These are phyloP conservation scores for Lagopus leucura DNA, from an alignment of 2,113 vertebrate genomes.

Conservation along the genomic window DNA sequence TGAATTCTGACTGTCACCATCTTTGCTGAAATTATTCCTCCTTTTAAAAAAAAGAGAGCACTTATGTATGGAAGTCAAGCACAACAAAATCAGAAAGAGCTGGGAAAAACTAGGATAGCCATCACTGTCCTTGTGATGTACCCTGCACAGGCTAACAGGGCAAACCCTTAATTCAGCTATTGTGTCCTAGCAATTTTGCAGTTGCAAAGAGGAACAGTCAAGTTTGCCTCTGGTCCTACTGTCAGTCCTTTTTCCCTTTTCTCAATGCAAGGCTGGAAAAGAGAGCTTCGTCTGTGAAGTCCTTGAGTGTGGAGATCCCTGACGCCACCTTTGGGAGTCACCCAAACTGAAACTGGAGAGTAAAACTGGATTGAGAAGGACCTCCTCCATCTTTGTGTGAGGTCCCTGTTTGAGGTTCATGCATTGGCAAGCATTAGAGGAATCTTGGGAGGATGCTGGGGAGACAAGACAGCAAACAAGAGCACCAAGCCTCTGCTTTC, in stretches of 20 bases:
- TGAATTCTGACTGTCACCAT: neutral
- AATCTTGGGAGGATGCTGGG: neutral
- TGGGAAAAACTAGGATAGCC: neutral
- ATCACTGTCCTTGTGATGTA: neutral
- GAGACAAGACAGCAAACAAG: neutral
- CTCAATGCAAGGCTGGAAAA: neutral
- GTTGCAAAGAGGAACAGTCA: neutral
- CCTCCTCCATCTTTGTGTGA: accelerated
- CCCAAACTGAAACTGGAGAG: neutral
- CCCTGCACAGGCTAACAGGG: neutral
- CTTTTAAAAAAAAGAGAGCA: neutral
- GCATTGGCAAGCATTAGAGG: neutral
- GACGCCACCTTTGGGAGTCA: neutral
- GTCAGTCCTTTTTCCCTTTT: neutral
- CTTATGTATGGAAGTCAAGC: neutral
- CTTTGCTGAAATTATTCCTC: neutral
- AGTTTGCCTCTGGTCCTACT: neutral
- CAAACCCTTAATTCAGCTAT: neutral
- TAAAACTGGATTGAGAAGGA: neutral
- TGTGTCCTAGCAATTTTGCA: neutral
- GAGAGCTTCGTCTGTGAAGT: neutral
- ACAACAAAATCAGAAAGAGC: neutral
- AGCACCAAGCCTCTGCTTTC: neutral
- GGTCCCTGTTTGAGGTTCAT: neutral
- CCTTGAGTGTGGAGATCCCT: neutral